A percentile compares a stretch with the other conserved stretches of the same genome.
phyloP scores from a whole-genome alignment of 2,113 vertebrate species.

The Macaca nemestrina region DNA sequence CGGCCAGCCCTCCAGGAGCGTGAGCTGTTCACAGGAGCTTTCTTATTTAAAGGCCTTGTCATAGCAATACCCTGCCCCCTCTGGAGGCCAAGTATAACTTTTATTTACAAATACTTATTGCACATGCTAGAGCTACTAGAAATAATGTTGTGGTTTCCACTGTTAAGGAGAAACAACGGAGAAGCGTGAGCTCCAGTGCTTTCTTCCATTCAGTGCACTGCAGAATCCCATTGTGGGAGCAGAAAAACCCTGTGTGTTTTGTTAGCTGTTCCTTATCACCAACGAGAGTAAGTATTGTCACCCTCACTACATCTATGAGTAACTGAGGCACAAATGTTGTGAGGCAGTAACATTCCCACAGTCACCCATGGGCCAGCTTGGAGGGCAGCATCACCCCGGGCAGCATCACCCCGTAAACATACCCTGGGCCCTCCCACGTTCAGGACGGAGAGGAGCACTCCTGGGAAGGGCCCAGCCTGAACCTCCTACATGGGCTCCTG shows the following conservation, averaged over 20 bases:
- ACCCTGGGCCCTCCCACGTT: not conserved
- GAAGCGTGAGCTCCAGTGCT: not conserved
- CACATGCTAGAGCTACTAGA: not conserved
- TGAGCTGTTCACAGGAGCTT: not conserved
- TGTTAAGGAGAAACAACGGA: too few relatives aligned
- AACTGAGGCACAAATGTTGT: not conserved
- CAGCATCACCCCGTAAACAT: rapidly evolving
- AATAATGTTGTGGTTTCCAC: not conserved
- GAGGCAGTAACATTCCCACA: too few relatives aligned
- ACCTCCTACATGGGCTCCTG: not conserved
- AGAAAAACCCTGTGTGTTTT: rapidly evolving
- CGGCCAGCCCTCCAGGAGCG: not conserved
- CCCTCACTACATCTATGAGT: rapidly evolving
- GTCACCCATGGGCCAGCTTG: not conserved
- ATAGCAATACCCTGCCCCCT: not conserved
- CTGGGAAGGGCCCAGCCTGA: rapidly evolving
- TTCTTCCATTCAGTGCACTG: rapidly evolving
- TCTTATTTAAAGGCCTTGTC: not conserved
- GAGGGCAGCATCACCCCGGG: rapidly evolving
- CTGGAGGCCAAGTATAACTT: not conserved
- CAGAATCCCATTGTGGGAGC: not conserved
- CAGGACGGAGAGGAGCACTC: not conserved
- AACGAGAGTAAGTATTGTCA: rapidly evolving
- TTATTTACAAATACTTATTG: not conserved
- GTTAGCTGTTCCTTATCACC: not conserved